phyloP scores from a whole-genome alignment of 1,140 invertebrate genomes.

The Aphelinus certus region DNA sequence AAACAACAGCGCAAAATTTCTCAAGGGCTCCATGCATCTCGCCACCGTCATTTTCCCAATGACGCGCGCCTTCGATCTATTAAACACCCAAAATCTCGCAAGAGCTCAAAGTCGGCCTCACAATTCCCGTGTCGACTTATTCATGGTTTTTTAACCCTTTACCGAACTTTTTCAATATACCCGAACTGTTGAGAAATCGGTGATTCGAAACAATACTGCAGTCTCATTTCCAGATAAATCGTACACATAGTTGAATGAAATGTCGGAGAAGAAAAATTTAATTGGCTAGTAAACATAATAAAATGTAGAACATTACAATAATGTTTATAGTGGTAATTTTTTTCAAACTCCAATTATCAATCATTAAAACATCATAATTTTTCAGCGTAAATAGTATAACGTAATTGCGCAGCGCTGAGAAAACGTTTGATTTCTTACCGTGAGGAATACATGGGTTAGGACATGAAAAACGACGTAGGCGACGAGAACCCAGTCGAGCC shows the following conservation, averaged over 20 bases:
- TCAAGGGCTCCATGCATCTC: slow-evolving; percentile 2
- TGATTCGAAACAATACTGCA: no score
- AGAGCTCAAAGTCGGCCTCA: no score
- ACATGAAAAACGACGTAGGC: slow-evolving; percentile 91
- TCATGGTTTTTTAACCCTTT: no score
- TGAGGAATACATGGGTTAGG: slow-evolving; percentile 86
- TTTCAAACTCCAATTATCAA: slow-evolving; percentile 1
- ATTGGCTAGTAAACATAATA: no score
- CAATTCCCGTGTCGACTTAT: no score
- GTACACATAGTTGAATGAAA: no score
- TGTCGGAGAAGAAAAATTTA: no score
- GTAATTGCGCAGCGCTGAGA: neutral
- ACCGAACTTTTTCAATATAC: no score
- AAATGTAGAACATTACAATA: no score
- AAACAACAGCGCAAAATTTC: slow-evolving; percentile 28
- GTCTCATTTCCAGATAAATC: no score
- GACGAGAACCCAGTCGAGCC: slow-evolving; percentile 87
- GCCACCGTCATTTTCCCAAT: neutral
- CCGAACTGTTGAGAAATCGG: no score
- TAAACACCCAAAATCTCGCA: slow-evolving; percentile 3
- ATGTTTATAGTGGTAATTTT: no score
- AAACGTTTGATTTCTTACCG: slow-evolving; percentile 72
- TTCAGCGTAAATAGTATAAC: neutral
- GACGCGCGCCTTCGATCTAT: neutral
- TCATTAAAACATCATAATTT: neutral